Percentiles rank a stretch among this genome's conserved stretches.
Evolutionary conservation across 2,797 vertebrate species (phyloP).

Genomic region (Artibeus lituratus): DNA sequence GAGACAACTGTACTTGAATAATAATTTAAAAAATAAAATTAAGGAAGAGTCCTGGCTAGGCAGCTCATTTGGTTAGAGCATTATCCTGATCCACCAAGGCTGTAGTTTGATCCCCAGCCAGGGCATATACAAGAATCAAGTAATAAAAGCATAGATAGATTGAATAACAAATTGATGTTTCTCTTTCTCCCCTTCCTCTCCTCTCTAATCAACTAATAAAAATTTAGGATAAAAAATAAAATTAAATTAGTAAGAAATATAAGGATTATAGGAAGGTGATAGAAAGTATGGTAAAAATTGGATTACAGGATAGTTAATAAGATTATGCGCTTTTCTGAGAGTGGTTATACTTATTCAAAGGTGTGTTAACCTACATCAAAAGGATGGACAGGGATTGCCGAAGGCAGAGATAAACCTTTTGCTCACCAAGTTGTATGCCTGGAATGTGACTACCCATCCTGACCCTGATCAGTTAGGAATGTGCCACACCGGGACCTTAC

Average conservation of each 20-base stretch:
- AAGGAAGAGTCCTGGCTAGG: not conserved
- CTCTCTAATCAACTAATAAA: not conserved
- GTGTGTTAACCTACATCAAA: not conserved
- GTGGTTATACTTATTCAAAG: not conserved
- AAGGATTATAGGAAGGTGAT: not conserved
- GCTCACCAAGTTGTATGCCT: not conserved
- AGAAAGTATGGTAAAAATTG: not conserved
- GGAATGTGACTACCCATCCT: not conserved
- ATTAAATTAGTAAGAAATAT: not conserved
- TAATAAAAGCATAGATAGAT: not conserved
- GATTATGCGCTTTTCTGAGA: not conserved
- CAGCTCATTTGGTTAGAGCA: not conserved
- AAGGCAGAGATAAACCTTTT: not conserved
- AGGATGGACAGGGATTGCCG: not conserved
- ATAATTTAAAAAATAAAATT: not conserved
- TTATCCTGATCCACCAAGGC: not conserved
- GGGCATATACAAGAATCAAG: not conserved
- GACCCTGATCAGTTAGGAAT: not conserved
- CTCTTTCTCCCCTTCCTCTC: not conserved
- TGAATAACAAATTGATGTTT: not conserved
- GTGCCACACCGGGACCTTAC: not conserved
- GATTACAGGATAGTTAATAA: not conserved
- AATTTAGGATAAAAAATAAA: not conserved
- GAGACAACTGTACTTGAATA: too few relatives aligned
- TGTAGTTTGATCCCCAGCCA: not conserved